Evolutionary conservation across 2,113 vertebrate genomes (phyloP), one percentile per base, ranked within the genome.

Genomic region (Boleophthalmus pectinirostris): DNA sequence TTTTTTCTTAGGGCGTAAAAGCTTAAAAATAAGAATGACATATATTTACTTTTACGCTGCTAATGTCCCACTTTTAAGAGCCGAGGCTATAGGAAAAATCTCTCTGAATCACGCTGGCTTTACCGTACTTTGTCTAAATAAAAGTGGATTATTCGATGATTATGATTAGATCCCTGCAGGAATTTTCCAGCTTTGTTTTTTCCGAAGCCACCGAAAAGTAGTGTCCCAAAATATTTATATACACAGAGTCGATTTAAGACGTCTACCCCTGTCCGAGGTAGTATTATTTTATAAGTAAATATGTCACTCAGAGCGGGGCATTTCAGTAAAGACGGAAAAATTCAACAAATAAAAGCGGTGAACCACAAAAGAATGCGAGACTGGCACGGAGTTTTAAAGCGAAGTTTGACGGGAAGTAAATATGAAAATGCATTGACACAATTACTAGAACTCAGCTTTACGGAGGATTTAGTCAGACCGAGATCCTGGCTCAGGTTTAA

Each of bases 71-170:
- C 79, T 58, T 85, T 81, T 73, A 86, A 74, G 76, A 86, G 74
- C 64, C 63, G 70, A 63, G 77, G 51, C 70, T 6, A 69, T 82
- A 85, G 88, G 90, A 88, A 89, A 85, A 70, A 15, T 65, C 58
- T 89, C 74, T 77, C 81, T 78, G 74, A 93, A 89, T 90, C 81
- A 87, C 7, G 2, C 29, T 70, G 85, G 85, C 87, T 90, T 91
- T 88, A 83, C 67, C 81, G 78, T 80, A 72, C 79, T 87, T 77
- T 83, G 72, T 81, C 72, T 84, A 84, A 88, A 92, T 89, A 81
- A 87, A 87, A 21, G 12, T n/a, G 11, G 47, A 82, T 82, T 82
- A 86, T 87, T 89, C 85, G 70, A 73, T 78, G 78, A 85, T 83
- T 82, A 85, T 68, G 78, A 91, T 87, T 85, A 86, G 78, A 9